Evolutionary conservation across 2,113 vertebrate species (phyloP), one percentile per base, ranked within the genome.

Genomic region (Nanorana parkeri): DNA sequence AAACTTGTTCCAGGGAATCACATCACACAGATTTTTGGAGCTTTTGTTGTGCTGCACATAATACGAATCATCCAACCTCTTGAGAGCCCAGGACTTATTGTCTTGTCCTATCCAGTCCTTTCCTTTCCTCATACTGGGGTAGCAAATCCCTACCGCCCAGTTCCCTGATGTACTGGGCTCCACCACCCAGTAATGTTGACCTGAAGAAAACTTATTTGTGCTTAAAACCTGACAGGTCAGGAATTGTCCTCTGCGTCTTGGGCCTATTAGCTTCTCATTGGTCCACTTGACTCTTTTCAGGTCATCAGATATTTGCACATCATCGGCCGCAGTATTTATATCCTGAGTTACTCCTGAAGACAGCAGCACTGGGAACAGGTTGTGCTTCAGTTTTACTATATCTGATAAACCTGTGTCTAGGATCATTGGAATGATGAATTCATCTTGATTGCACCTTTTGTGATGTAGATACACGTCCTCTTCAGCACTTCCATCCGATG

Each of bases 181-280:
- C 47, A 72, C 68, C 17, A 26, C 68, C 68, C 68, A 63, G 60
- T 24, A 63, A 26, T 63, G 60, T 26, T 8, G 60, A 1, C 71
- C 71, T 51, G 71, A 74, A 3, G 71, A 74, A 13, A 74, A 74
- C 1, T 1, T 51, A 3, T 8, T n/a, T 0, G 26, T 74, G 26
- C 71, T 74, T 32, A 74, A 13, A 56, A 56, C 71, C 8, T 56
- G 71, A 20, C 16, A 7, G 26, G 4, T 1, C 4, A 10, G 21
- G 26, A 72, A 72, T 8, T 47, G 24, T 16, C 24, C 47, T 1
- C 21, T 3, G 6, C 4, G 16, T 24, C 24, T 20, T 7, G 21
- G 8, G 3, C 51, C 10, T 17, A 19, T 21, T 13, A 55, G 51
- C 1, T 19, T 10, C 19, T 7, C 17, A 17, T 19, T 3, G 13